phyloP scores from a whole-genome alignment of 2,888 invertebrate species.

The Synergus itoensis region DNA sequence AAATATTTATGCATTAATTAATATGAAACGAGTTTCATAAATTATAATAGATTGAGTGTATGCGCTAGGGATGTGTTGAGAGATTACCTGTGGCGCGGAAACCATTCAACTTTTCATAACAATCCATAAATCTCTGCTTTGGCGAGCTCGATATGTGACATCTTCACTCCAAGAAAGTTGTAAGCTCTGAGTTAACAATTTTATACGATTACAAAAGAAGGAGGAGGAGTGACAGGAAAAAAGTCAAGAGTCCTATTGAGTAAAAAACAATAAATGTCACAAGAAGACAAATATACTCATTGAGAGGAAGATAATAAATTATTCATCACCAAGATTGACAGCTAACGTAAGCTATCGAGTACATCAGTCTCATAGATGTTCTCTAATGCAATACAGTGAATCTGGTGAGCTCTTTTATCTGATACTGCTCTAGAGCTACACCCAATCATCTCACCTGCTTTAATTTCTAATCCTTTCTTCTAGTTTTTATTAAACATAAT shows the following conservation, averaged over 20 bases:
- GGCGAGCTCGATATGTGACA: neutral
- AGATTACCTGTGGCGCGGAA: neutral
- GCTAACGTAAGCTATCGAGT: constrained; percentile 39
- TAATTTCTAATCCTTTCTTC: neutral
- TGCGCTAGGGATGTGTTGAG: neutral
- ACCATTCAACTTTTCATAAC: too few relatives aligned
- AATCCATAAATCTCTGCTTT: too few relatives aligned
- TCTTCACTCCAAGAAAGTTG: neutral
- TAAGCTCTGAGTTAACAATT: neutral
- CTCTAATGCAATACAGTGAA: constrained; percentile 22
- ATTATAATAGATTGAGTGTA: neutral
- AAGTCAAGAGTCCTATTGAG: constrained; percentile 12
- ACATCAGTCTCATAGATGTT: constrained; percentile 28
- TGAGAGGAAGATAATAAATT: constrained; percentile 39
- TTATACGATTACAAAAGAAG: neutral
- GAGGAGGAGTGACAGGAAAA: constrained; percentile 10
- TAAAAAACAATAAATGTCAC: constrained; percentile 39
- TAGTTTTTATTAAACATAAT: neutral
- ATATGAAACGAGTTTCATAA: neutral
- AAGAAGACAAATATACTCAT: constrained; percentile 40
- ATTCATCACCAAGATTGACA: constrained; percentile 39
- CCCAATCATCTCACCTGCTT: constrained; percentile 7
- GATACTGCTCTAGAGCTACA: neutral
- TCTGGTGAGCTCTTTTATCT: neutral
- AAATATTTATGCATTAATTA: neutral